Conservation (phyloP, 2,113 vertebrate species). For the Microcebus lehilahytsara region DNA sequence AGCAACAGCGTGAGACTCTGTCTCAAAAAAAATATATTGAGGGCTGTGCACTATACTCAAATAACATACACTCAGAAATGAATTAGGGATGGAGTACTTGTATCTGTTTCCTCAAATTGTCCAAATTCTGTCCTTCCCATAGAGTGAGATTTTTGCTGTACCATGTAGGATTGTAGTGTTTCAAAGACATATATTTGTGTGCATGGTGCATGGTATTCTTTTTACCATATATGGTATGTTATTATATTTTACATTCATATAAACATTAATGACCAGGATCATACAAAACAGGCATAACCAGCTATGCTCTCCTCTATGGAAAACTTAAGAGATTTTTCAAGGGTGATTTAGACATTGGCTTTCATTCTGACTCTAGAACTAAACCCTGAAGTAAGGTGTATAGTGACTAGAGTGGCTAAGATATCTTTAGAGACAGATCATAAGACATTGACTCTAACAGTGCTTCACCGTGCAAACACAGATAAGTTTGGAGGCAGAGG, state of each 20-base stretch:
- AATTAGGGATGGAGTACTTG: not conserved
- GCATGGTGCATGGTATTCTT: not conserved
- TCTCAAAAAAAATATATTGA: not conserved
- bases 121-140: not conserved
- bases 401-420: not conserved
- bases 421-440: constrained; percentile 1
- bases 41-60: not conserved
- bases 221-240: not conserved
- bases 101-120: not conserved
- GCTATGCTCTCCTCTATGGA: not conserved
- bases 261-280: not conserved
- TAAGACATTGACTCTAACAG: not conserved
- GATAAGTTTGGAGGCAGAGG: not conserved
- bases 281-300: not conserved
- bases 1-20: no score
- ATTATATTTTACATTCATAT: not conserved
- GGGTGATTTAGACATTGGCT: not conserved
- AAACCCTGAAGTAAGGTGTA: not conserved
- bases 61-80: not conserved
- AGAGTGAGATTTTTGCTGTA: not conserved
- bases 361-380: constrained; percentile 3
- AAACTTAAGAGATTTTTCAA: not conserved
- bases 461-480: not conserved
- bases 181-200: constrained; percentile 28
- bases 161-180: not conserved